A percentile compares a stretch with the other conserved stretches of the same genome.
Evolutionary conservation across 2,888 invertebrate species (phyloP).

Genomic region (Ellobium chinense): DNA sequence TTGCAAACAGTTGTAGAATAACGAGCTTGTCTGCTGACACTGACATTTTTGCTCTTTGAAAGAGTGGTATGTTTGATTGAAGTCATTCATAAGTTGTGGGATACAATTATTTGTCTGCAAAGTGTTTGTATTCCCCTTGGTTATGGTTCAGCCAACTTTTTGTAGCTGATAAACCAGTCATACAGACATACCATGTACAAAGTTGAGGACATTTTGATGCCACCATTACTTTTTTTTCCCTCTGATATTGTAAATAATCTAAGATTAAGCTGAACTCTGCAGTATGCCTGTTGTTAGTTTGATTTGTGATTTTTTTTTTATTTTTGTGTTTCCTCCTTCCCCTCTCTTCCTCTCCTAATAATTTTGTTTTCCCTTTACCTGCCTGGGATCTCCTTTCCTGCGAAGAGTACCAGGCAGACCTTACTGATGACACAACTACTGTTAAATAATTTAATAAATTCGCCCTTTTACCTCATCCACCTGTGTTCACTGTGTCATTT

Average conservation of each 20-base stretch:
- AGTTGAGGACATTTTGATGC: background rate
- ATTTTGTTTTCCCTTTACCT: background rate
- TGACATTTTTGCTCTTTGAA: too few relatives aligned
- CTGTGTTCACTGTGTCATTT: background rate
- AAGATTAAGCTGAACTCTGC: background rate
- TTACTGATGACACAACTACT: conserved; percentile 12
- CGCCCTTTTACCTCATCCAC: conserved; percentile 1
- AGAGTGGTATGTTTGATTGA: too few relatives aligned
- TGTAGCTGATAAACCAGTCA: too few relatives aligned
- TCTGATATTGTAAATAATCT: conserved; percentile 2
- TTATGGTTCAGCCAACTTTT: too few relatives aligned
- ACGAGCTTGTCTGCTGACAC: too few relatives aligned
- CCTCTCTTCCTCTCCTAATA: background rate
- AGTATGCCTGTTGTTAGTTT: conserved; percentile 21
- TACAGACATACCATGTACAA: too few relatives aligned
- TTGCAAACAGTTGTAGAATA: too few relatives aligned
- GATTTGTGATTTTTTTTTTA: background rate
- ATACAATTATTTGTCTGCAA: too few relatives aligned
- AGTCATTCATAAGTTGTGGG: too few relatives aligned
- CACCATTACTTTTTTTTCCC: background rate
- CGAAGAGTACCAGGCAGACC: conserved; percentile 3
- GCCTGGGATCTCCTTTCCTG: background rate
- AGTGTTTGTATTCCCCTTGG: too few relatives aligned
- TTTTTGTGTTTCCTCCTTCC: background rate
- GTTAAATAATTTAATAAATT: conserved; percentile 29